Evolutionary conservation across 1,140 invertebrate genomes (phyloP).

Genomic region (Eumeta japonica): DNA sequence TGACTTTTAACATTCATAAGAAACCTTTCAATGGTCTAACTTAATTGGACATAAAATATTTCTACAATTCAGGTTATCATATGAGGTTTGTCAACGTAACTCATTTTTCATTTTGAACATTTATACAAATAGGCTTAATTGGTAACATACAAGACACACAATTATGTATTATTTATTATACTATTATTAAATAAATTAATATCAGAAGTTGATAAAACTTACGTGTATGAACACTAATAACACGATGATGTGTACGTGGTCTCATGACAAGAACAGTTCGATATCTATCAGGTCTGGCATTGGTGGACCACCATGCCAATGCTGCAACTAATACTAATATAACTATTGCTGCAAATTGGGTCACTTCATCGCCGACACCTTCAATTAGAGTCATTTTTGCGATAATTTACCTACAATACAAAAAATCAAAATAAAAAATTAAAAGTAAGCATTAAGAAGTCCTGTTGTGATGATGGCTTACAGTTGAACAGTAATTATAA

Average conservation of each 20-base stretch:
- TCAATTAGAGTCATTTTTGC: conserved; percentile 72
- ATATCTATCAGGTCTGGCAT: conserved; percentile 50
- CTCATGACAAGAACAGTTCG: conserved; percentile 57
- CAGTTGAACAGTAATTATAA: too few species aligned
- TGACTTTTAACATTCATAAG: too few species aligned
- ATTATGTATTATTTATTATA: too few species aligned
- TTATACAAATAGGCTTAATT: too few species aligned
- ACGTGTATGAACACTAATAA: conserved; percentile 39
- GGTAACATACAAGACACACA: too few species aligned
- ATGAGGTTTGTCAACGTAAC: too few species aligned
- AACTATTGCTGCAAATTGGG: conserved; percentile 67
- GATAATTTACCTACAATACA: not conserved
- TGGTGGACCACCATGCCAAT: conserved; percentile 74
- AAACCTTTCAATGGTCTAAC: too few species aligned
- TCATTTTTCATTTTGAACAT: too few species aligned
- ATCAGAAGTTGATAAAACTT: conserved; percentile 14
- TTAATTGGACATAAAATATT: too few species aligned
- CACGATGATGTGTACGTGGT: conserved; percentile 27
- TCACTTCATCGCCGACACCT: conserved; percentile 81
- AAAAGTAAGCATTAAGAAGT: too few species aligned
- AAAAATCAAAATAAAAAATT: not conserved
- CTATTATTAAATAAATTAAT: not conserved
- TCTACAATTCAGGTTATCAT: too few species aligned
- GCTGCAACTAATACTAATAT: conserved; percentile 62
- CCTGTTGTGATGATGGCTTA: too few species aligned